Evolutionary conservation across 2,797 vertebrate genomes (phyloP), one percentile per base, ranked within the genome.

Genomic region (Fistularia tabacaria): DNA sequence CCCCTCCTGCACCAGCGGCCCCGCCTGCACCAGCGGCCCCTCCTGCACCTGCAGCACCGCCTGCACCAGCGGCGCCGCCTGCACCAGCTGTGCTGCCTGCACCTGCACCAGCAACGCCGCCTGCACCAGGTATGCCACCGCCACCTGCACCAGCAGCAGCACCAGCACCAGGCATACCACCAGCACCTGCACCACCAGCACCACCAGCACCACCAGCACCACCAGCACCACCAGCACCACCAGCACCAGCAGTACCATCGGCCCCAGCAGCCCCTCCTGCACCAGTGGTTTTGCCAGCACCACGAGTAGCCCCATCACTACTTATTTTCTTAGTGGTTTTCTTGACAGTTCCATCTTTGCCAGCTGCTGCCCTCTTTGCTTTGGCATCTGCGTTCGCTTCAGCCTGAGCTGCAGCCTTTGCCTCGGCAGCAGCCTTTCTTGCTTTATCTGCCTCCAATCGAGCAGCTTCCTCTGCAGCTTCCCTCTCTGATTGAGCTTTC

Each of bases 401-500:
- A 6, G 77, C 82, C 9, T 65, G 69, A 0, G 80, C 83, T 0
- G 42, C 65, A 12, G 83, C 86, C 59, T 76, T 86, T 9, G 80
- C 85, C 45, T 81, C 66, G 36, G 68, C 81, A 0, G 47, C 78
- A 9, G 49, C 69, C 56, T 82, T 82, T 52, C 49, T 85, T 1
- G 74, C 87, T 37, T n/a, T 68, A 39, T 79, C 66, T 9, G 79
- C 74, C 45, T 86, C 72, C 1, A 55, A 64, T 55, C 1, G 36
- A 12, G 77, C 69, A 14, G 51, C 79, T 36, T 71, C 83, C 0
- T 79, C 87, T 45, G 71, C 51, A 1, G 65, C 83, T 9, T 86
- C 83, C 62, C 7, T 83, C 45, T 90, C 88, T 0, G 64, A 76
- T 70, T 88, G 81, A 36, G 73, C 66, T 71, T 81, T 87, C 47